phyloP scores from a whole-genome alignment of 2,113 vertebrate species.

The Oxyura jamaicensis region DNA sequence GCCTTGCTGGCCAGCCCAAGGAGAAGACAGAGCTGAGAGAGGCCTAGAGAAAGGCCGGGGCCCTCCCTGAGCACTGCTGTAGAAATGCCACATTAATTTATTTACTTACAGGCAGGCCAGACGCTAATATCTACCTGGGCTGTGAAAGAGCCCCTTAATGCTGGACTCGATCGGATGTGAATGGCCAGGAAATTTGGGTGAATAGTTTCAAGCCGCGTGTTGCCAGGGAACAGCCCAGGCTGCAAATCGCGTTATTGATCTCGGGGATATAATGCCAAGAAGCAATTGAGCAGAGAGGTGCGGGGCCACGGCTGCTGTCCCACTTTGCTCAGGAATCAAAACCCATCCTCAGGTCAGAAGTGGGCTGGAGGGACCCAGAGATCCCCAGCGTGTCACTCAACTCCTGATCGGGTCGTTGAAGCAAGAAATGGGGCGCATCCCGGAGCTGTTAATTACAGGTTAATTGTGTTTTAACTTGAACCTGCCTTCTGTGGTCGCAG shows the following conservation, averaged over 20 bases:
- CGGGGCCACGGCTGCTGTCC: not conserved
- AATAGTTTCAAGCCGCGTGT: conserved; percentile 55
- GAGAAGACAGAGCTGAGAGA: not conserved
- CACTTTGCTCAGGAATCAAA: not conserved
- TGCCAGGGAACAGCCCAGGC: conserved; percentile 69
- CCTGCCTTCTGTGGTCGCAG: no score
- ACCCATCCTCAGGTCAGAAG: not conserved
- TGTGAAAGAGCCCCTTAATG: conserved; percentile 64
- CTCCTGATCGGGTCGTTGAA: no score
- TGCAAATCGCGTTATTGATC: conserved; percentile 63
- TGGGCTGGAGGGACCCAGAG: not conserved
- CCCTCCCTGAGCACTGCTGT: not conserved
- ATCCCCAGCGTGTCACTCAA: fast-evolving
- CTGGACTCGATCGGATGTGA: conserved; percentile 39
- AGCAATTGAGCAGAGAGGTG: conserved; percentile 46
- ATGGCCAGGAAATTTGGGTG: conserved; percentile 63
- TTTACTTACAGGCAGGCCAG: conserved; percentile 37
- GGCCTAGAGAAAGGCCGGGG: fast-evolving
- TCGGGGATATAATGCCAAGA: not conserved
- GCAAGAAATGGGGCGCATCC: no score
- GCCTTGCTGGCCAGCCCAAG: not conserved
- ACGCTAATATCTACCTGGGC: conserved; percentile 5
- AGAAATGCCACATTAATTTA: conserved; percentile 18
- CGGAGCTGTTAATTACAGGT: no score
- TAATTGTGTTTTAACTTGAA: no score